phyloP scores from a whole-genome alignment of 2,797 vertebrate genomes.

The Tolypeutes matacus region DNA sequence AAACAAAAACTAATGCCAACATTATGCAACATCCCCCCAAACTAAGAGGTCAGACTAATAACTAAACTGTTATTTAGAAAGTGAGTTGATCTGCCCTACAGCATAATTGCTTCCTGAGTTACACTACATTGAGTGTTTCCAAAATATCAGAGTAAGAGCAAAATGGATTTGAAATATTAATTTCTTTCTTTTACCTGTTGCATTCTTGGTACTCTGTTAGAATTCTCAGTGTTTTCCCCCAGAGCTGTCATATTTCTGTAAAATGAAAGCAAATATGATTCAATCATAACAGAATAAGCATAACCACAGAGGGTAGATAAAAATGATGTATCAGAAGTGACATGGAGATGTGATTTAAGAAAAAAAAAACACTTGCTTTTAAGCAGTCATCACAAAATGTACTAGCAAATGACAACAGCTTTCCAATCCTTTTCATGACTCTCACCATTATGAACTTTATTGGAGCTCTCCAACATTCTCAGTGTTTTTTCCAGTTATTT shows the following conservation, averaged over 20 bases:
- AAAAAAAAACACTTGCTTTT: background rate
- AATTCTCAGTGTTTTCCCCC: background rate
- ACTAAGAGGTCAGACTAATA: background rate
- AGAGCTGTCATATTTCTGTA: conserved; percentile 12
- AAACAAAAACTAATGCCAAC: background rate
- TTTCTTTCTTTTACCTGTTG: conserved; percentile 13
- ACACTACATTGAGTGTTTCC: background rate
- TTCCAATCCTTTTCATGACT: background rate
- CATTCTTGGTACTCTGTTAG: background rate
- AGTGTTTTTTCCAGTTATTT: background rate
- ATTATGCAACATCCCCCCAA: background rate
- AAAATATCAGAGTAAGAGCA: conserved; percentile 21
- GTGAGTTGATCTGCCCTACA: background rate
- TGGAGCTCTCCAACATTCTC: background rate
- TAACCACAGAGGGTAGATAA: background rate
- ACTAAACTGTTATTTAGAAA: background rate
- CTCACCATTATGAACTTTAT: background rate
- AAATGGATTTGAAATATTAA: conserved; percentile 54
- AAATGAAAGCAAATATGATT: conserved; percentile 56
- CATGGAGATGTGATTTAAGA: background rate
- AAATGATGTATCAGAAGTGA: background rate
- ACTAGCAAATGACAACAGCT: background rate
- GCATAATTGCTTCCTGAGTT: background rate
- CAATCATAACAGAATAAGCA: background rate
- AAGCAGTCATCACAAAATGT: conserved; percentile 24